A percentile compares a stretch with the other conserved stretches of the same genome.
phyloP scores from a whole-genome alignment of 64 coral and sea anemone genomes.

The Actinia equina region DNA sequence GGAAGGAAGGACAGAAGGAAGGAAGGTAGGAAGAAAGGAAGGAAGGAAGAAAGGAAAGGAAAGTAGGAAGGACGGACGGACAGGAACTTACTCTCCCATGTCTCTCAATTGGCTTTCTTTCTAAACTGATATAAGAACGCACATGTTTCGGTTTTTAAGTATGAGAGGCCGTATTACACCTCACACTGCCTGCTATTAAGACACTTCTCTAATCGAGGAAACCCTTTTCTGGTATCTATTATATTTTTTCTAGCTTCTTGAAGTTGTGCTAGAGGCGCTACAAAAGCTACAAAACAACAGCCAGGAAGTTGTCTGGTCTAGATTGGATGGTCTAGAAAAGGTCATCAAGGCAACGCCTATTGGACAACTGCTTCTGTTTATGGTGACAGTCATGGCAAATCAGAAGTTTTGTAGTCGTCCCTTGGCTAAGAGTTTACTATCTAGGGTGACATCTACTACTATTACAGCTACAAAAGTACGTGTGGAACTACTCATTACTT shows the following conservation, averaged over 20 bases:
- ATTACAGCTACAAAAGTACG: constrained; percentile 59
- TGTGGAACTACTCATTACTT: too few relatives aligned
- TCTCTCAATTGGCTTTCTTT: too few relatives aligned
- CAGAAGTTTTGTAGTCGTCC: constrained; percentile 49
- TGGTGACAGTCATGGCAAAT: constrained; percentile 65
- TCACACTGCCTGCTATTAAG: too few relatives aligned
- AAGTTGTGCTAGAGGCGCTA: constrained; percentile 58
- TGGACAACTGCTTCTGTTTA: constrained; percentile 58
- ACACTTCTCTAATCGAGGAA: too few relatives aligned
- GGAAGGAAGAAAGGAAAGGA: too few relatives aligned
- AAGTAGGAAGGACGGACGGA: too few relatives aligned
- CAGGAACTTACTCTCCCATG: too few relatives aligned
- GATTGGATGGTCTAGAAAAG: constrained; percentile 59
- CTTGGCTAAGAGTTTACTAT: constrained; percentile 48
- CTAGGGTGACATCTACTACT: constrained; percentile 53
- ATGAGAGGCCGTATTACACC: too few relatives aligned
- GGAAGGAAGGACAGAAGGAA: too few relatives aligned
- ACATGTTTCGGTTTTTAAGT: too few relatives aligned
- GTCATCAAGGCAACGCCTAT: constrained; percentile 50
- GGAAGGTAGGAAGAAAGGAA: too few relatives aligned
- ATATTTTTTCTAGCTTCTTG: not conserved
- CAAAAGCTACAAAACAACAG: constrained; percentile 41
- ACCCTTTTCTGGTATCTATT: not conserved
- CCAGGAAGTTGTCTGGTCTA: constrained; percentile 16
- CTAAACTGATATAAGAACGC: too few relatives aligned